Conservation (phyloP, 1,140 invertebrate species). For the Atta texana region DNA sequence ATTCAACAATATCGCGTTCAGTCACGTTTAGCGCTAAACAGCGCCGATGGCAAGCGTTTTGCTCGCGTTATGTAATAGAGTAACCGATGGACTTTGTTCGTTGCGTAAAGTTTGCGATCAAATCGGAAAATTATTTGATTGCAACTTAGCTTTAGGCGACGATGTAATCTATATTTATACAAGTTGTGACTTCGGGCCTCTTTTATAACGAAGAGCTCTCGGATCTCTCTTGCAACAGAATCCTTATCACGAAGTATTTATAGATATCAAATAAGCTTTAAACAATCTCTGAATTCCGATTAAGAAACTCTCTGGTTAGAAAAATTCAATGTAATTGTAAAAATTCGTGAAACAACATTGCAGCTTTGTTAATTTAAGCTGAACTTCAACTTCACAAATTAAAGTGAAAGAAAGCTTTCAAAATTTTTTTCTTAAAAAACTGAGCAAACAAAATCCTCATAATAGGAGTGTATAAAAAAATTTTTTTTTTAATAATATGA, state of each 20-base stretch:
- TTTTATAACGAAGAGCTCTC: background rate
- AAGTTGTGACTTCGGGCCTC: background rate
- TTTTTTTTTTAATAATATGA: background rate
- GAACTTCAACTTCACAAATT: background rate
- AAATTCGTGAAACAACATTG: background rate
- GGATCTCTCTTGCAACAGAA: background rate
- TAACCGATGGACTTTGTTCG: background rate
- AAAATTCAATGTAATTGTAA: background rate
- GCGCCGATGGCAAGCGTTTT: background rate
- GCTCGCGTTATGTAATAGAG: slow-evolving; percentile 1
- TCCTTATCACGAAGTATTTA: background rate
- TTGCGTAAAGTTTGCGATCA: slow-evolving; percentile 29
- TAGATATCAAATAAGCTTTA: slow-evolving; percentile 1
- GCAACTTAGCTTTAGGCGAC: background rate
- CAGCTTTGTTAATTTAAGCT: background rate
- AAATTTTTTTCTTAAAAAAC: background rate
- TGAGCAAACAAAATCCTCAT: background rate
- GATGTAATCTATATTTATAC: slow-evolving; percentile 16
- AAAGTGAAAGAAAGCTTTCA: background rate
- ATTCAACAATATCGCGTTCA: slow-evolving; percentile 38
- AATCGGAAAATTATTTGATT: slow-evolving; percentile 8
- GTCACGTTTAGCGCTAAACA: background rate
- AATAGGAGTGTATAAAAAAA: background rate
- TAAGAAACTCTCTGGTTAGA: background rate
- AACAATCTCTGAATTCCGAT: background rate